Percentiles rank a stretch among this genome's conserved stretches.
Conservation (phyloP, 1,140 invertebrate species). For the Agrypnia vestita region DNA sequence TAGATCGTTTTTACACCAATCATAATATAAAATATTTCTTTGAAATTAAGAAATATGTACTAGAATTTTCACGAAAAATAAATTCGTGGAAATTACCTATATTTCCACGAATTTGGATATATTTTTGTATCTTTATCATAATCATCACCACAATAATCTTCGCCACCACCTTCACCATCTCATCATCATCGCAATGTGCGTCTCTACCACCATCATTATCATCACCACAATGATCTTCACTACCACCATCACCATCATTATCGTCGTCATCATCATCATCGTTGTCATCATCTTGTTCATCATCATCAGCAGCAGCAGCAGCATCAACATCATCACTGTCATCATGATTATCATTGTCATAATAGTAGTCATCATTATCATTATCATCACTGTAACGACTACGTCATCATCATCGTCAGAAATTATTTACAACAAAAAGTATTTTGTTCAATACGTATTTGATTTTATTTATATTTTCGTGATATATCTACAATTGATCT, state of each 20-base stretch:
- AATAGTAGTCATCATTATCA: slow-evolving; percentile 62
- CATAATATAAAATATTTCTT: too few relatives aligned
- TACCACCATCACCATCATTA: slow-evolving; percentile 61
- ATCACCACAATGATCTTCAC: slow-evolving; percentile 16
- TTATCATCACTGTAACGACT: slow-evolving; percentile 56
- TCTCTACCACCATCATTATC: slow-evolving; percentile 3
- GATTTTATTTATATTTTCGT: too few relatives aligned
- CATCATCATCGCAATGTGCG: slow-evolving; percentile 39
- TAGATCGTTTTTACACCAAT: too few relatives aligned
- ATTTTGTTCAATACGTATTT: too few relatives aligned
- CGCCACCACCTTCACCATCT: neutral
- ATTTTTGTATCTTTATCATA: slow-evolving; percentile 47
- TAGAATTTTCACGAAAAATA: too few relatives aligned
- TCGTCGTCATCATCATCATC: slow-evolving; percentile 67
- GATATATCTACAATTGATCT: too few relatives aligned
- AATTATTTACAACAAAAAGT: too few relatives aligned
- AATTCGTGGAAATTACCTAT: too few relatives aligned
- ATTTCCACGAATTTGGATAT: too few relatives aligned
- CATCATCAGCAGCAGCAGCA: slow-evolving; percentile 64
- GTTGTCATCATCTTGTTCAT: slow-evolving; percentile 61
- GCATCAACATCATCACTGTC: slow-evolving; percentile 61
- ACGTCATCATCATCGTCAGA: slow-evolving; percentile 38
- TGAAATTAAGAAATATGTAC: too few relatives aligned
- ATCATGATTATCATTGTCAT: slow-evolving; percentile 54
- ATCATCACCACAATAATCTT: slow-evolving; percentile 17